Conservation (phyloP, 2,797 vertebrate genomes). For the Falco naumanni region DNA sequence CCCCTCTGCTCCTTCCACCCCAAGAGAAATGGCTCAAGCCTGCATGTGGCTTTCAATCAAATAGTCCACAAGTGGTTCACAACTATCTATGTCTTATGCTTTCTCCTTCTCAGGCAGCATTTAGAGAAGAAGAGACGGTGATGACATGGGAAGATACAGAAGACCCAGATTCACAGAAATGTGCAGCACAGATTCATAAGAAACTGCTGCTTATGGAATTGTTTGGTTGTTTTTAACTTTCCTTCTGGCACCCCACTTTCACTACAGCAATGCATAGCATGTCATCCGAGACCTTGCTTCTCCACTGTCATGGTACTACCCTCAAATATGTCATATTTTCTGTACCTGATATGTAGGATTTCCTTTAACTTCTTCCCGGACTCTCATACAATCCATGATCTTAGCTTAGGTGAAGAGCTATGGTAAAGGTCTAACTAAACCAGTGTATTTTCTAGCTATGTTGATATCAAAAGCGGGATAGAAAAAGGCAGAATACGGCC, state of each 20-base stretch:
- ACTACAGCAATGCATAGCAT: not conserved
- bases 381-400: not conserved
- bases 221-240: not conserved
- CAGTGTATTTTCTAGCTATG: not conserved
- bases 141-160: not conserved
- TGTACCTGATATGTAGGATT: not conserved
- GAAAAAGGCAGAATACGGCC: not conserved
- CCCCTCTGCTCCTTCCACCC: accelerated
- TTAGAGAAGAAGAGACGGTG: not conserved
- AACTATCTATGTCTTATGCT: not conserved
- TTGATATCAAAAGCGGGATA: not conserved
- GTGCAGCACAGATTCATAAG: not conserved
- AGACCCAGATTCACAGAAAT: not conserved
- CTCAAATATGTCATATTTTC: not conserved
- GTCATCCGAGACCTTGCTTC: not conserved
- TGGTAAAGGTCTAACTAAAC: not conserved
- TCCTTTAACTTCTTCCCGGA: not conserved
- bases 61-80: not conserved
- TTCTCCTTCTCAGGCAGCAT: not conserved
- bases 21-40: not conserved
- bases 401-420: not conserved
- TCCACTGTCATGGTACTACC: not conserved
- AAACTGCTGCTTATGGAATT: not conserved
- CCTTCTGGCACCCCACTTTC: not conserved
- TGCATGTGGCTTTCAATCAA: not conserved